phyloP scores from a whole-genome alignment of 1,140 invertebrate genomes.

The Papilio xuthus region DNA sequence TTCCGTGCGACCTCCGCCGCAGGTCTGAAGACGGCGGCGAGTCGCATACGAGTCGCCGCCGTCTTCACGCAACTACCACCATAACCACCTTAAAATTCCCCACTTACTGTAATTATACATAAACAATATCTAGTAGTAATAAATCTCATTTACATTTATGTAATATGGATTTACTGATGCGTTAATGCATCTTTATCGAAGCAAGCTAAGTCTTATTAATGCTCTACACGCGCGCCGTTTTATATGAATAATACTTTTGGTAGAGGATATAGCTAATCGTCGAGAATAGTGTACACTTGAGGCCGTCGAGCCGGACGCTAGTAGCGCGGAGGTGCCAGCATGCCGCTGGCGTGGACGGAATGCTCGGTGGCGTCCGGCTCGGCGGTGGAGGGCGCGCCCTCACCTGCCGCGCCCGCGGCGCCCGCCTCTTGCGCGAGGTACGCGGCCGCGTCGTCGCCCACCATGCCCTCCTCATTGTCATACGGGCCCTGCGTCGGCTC shows the following conservation, averaged over 20 bases:
- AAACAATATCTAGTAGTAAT: conserved; percentile 43
- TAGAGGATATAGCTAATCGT: conserved; percentile 70
- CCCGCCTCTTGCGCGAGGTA: conserved; percentile 64
- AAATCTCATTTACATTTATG: conserved; percentile 67
- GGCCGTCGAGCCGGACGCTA: conserved; percentile 67
- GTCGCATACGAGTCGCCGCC: conserved; percentile 78
- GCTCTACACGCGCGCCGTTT: conserved; percentile 57
- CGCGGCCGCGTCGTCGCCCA: conserved; percentile 80
- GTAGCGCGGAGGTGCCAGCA: conserved; percentile 79
- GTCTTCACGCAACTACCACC: conserved; percentile 71
- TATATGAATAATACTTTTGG: conserved; percentile 79
- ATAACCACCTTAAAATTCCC: conserved; percentile 65
- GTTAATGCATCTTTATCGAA: conserved; percentile 60
- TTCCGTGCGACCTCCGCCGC: conserved; percentile 56
- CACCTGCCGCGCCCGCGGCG: conserved; percentile 66
- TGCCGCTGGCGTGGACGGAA: conserved; percentile 79
- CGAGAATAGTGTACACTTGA: conserved; percentile 46
- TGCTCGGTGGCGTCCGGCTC: conserved; percentile 82
- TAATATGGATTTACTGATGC: conserved; percentile 56
- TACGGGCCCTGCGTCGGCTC: conserved; percentile 81
- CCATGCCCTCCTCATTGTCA: conserved; percentile 79
- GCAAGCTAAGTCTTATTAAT: conserved; percentile 58
- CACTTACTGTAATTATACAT: conserved; percentile 49
- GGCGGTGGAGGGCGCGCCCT: conserved; percentile 78
- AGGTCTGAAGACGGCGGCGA: conserved; percentile 73